Conservation (phyloP, 2,797 vertebrate genomes). For the Cottoperca gobio region DNA sequence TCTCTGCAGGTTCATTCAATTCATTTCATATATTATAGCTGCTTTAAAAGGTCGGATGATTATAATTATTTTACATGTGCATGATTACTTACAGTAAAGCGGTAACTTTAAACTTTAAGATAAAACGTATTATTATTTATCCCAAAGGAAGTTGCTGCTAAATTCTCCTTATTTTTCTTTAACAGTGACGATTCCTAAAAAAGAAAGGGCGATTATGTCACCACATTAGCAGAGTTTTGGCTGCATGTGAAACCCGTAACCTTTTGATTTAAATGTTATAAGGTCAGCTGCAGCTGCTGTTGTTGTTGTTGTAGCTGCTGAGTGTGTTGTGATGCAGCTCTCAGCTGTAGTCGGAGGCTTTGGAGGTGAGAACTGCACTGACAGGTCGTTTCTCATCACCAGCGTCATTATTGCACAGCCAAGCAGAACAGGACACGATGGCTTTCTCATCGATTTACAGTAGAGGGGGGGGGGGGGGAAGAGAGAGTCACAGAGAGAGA, state of each 20-base stretch:
- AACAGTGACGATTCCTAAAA: not conserved
- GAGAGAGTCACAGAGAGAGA: not conserved
- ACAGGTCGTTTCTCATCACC: constrained; percentile 50
- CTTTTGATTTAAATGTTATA: not conserved
- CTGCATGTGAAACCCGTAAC: not conserved
- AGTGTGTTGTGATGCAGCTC: not conserved
- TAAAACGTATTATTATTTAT: not conserved
- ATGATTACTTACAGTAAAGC: too few species aligned
- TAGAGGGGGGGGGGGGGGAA: not conserved
- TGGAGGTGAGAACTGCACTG: constrained; percentile 43
- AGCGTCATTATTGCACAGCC: constrained; percentile 55
- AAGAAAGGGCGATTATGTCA: not conserved
- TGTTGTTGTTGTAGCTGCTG: too few species aligned
- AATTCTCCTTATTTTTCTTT: not conserved
- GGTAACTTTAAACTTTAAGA: not conserved
- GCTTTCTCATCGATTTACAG: constrained; percentile 56
- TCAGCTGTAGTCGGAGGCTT: not conserved
- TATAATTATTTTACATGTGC: too few species aligned
- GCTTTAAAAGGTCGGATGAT: too few species aligned
- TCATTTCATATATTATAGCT: too few species aligned
- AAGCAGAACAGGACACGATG: constrained; percentile 63
- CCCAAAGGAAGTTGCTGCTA: not conserved
- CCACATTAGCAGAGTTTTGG: not conserved
- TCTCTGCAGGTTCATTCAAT: too few species aligned
- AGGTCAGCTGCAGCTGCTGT: not conserved